Evolutionary conservation across 2,797 vertebrate species (phyloP), one percentile per base, ranked within the genome.

Genomic region (Sebastes kiyomatsui): DNA sequence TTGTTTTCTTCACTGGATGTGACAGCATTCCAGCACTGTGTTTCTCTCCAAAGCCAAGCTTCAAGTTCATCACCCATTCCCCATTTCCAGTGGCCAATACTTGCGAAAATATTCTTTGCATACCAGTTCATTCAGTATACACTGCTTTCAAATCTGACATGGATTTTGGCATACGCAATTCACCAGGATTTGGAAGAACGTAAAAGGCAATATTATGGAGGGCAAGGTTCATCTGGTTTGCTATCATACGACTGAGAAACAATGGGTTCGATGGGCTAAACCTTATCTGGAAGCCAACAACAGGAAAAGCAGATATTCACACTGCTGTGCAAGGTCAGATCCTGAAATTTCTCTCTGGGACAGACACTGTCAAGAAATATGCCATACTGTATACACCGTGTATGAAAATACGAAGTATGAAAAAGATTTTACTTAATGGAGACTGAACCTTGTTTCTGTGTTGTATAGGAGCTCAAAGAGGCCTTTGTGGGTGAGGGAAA

Each of bases 181-280:
- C 11, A 35, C 33, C 33, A 35, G 33, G 14, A 14, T 42, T 42
- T 42, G 38, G 14, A 42, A 42, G 13, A 16, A 42, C 1, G 38
- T 42, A 14, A 42, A 42, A 42, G 38, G 11, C 38, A 42, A 16
- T 16, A 42, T 38, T 38, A 42, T 14, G 13, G 38, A 42, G 38
- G 13, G 2, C 13, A 23, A 10, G 0, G 22, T 65, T 65, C 33
- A 65, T 38, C 33, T 1, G 38, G 13, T 42, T 22, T 38, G 62
- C 33, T 4, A 65, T 65, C 33, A 16, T 2, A 25, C 22, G 38
- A 38, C 33, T 38, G 33, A 65, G 62, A 25, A 13, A 1, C 7
- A 5, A 23, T 25, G 33, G 13, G 22, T 65, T 97, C 67, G 95
- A 97, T 77, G 96, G 96, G 1, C 84, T 97, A 12, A 96, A 96